Evolutionary conservation across 2,888 invertebrate species (phyloP).

Genomic region (Hemistola chrysoprasaria): DNA sequence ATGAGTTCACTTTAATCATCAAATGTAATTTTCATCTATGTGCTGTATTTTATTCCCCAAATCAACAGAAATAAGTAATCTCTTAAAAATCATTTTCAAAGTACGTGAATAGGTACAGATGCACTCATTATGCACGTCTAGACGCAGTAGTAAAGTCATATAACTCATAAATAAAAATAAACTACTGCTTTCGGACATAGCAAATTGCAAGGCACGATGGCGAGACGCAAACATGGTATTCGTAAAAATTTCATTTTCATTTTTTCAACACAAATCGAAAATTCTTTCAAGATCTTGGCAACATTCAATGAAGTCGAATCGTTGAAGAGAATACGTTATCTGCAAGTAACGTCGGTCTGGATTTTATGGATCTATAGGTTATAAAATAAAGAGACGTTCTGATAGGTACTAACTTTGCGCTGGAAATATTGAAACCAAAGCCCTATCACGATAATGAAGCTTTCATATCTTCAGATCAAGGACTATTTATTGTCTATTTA

Average conservation of each 20-base stretch:
- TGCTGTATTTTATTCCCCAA: neutral
- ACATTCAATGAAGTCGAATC: no score
- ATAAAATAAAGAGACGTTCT: conserved; percentile 2
- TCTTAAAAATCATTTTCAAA: neutral
- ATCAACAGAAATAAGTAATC: neutral
- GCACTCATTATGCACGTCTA: conserved; percentile 44
- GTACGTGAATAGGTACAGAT: conserved; percentile 48
- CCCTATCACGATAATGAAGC: conserved; percentile 1
- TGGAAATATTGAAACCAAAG: neutral
- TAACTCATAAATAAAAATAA: conserved; percentile 38
- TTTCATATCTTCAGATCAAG: no score
- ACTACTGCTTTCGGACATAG: conserved; percentile 29
- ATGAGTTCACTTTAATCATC: no score
- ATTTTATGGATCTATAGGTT: conserved; percentile 6
- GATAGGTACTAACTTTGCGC: conserved; percentile 6
- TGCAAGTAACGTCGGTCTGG: conserved; percentile 8
- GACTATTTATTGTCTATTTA: no score
- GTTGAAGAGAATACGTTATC: conserved; percentile 14
- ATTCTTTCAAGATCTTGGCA: no score
- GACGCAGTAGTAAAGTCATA: conserved; percentile 42
- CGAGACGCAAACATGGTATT: no score
- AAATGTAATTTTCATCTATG: no score
- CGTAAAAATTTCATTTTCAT: no score
- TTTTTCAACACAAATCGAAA: no score
- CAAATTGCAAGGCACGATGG: no score